Base-by-base conservation (phyloP, 92 coral and sea anemone genomes). In the Umimayanthus kanabou region DNA sequence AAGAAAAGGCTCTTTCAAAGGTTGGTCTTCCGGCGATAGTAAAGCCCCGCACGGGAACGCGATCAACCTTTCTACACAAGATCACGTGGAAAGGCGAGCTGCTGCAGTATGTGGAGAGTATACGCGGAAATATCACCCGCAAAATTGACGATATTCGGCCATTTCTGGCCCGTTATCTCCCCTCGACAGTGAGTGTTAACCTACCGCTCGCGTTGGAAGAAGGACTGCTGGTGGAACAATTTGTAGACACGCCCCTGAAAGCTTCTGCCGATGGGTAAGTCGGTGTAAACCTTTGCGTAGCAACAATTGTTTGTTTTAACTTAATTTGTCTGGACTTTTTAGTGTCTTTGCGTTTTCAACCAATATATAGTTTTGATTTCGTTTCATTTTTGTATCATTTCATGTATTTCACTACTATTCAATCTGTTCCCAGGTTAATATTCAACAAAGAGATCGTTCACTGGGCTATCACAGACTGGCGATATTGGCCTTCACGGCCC, bases 401-500 rank as follows among this genome's bases (percentile, higher is more conserved):
- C 25, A 11, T 39, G 18, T 13, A 8, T 39, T 2, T 20, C 20
- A 61, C 26, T 23, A 9, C 0, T 57, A 4, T 37, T 43, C 58
- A 53, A 53, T 9, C 37, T 42, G 1, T 43, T 42, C 25, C 20
- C 39, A 85, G 88, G 28, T 20, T 73, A 9, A 76, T 85, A 29
- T 85, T 73, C 58, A 73, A 85, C 79, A 76, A 76, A 20, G 81
- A 85, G 71, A 76, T 85, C 2, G 39, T 76, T 1, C 88, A 85
- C 81, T 85, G 88, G 88, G 79, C 88, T 23, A 85, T 85, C 67
- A 85, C 81, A 4, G 88, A 85, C 67, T 85, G 88, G 88, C 33
- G 53, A 50, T 85, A 85, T 39, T 85, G 88, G 88, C 88, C 81
- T 11, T 53, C 79, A 33, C 26, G 53, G 70, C 88, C 88, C 69